These are phyloP conservation scores for Electrophaes corylata DNA, from an alignment of 2,888 invertebrate genomes.

Conservation along the genomic window DNA sequence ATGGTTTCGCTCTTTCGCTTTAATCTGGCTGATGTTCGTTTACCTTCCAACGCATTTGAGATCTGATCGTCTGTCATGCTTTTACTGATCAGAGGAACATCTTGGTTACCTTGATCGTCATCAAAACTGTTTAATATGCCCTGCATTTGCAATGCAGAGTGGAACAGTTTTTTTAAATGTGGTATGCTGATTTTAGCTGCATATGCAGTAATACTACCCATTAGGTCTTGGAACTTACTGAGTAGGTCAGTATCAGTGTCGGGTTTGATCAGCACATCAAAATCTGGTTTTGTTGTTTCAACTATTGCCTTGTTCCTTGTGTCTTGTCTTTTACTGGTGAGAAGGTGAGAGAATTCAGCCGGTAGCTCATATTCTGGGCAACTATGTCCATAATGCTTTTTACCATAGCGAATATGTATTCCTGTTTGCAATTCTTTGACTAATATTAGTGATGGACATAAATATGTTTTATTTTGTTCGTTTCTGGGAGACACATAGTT, in stretches of 20 bases:
- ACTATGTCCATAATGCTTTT: constrained; percentile 55
- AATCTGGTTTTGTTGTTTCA: neutral
- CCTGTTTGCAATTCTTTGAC: constrained; percentile 56
- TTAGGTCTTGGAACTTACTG: constrained; percentile 56
- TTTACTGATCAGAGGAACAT: constrained; percentile 14
- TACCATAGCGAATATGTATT: constrained; percentile 58
- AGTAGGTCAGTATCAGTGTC: constrained; percentile 44
- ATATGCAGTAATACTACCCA: constrained; percentile 51
- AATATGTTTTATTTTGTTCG: constrained; percentile 27
- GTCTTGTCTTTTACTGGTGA: constrained; percentile 7
- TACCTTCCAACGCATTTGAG: constrained; percentile 41
- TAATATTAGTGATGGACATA: constrained; percentile 60
- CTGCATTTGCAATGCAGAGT: constrained; percentile 62
- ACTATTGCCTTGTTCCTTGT: neutral
- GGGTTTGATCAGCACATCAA: constrained; percentile 2
- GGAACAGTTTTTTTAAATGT: constrained; percentile 50
- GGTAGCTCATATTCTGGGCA: constrained; percentile 40
- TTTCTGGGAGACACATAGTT: constrained; percentile 35
- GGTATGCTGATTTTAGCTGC: constrained; percentile 51
- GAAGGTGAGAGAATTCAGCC: constrained; percentile 36
- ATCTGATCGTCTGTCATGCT: constrained; percentile 52
- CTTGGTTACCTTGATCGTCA: constrained; percentile 37
- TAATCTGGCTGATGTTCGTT: constrained; percentile 34
- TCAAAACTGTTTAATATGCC: constrained; percentile 46
- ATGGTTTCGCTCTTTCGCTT: constrained; percentile 40